phyloP scores from a whole-genome alignment of 2,113 vertebrate species.

The Elanus axillaris region DNA sequence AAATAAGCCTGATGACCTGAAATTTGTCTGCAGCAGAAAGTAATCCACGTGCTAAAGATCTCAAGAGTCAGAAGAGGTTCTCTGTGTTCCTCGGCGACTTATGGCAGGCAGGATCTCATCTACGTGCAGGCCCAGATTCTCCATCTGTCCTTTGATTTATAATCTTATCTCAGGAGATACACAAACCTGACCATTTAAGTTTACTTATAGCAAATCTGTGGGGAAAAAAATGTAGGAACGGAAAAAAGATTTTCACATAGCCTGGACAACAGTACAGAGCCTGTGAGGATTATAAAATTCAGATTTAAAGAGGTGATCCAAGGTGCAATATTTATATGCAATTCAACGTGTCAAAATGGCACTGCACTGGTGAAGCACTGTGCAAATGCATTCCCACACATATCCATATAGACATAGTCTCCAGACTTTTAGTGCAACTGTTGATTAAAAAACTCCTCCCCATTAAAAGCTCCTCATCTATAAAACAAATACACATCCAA shows the following conservation, averaged over 20 bases:
- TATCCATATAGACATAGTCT: neutral
- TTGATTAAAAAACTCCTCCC: neutral
- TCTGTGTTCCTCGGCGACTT: neutral
- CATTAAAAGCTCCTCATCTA: neutral
- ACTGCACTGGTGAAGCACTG: neutral
- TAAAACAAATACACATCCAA: neutral
- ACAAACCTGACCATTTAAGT: neutral
- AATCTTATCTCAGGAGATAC: neutral
- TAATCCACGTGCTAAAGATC: neutral
- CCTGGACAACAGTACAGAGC: neutral
- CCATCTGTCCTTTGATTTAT: neutral
- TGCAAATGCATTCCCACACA: neutral
- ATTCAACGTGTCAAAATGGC: neutral
- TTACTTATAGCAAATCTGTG: neutral
- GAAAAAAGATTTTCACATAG: neutral
- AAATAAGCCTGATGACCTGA: conserved; percentile 1
- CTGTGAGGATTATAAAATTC: neutral
- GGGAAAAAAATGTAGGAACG: neutral
- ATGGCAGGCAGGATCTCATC: neutral
- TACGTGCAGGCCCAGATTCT: neutral
- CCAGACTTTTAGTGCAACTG: neutral
- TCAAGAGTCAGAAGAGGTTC: neutral
- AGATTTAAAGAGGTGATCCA: neutral
- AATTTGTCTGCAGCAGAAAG: neutral
- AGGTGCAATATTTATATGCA: neutral